phyloP scores from a whole-genome alignment of 2,888 invertebrate genomes.

The Drosophila nigricruria region DNA sequence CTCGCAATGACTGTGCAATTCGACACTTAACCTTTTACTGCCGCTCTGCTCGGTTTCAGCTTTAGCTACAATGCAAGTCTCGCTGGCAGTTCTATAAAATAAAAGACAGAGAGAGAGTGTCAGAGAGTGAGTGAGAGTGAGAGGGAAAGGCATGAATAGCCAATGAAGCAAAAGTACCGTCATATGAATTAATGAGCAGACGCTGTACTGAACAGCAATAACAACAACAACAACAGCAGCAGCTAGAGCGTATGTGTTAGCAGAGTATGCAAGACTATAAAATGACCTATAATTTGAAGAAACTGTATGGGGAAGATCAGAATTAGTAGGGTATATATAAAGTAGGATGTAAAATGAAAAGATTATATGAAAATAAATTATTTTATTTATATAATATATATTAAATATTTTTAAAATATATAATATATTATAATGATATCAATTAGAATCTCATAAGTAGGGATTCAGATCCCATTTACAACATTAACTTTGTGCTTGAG shows the following conservation, averaged over 20 bases:
- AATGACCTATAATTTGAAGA: neutral
- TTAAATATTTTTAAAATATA: neutral
- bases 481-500: too few relatives aligned
- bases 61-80: neutral
- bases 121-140: neutral
- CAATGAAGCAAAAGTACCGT: conserved; percentile 72
- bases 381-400: neutral
- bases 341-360: too few relatives aligned
- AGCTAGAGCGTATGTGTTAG: neutral
- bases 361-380: too few relatives aligned
- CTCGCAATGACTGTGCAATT: conserved; percentile 57
- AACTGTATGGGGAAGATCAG: neutral
- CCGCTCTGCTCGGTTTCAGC: conserved; percentile 12
- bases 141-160: conserved; percentile 57
- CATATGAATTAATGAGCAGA: conserved; percentile 75
- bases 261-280: neutral
- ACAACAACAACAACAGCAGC: conserved; percentile 24
- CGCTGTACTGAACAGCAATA: conserved; percentile 37
- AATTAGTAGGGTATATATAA: too few relatives aligned
- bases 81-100: conserved; percentile 17
- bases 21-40: conserved; percentile 69
- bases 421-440: neutral
- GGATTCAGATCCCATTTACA: neutral
- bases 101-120: neutral
- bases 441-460: neutral